These are phyloP conservation scores for Myocastor coypus DNA, from an alignment of 2,113 vertebrate species.

Conservation along the genomic window DNA sequence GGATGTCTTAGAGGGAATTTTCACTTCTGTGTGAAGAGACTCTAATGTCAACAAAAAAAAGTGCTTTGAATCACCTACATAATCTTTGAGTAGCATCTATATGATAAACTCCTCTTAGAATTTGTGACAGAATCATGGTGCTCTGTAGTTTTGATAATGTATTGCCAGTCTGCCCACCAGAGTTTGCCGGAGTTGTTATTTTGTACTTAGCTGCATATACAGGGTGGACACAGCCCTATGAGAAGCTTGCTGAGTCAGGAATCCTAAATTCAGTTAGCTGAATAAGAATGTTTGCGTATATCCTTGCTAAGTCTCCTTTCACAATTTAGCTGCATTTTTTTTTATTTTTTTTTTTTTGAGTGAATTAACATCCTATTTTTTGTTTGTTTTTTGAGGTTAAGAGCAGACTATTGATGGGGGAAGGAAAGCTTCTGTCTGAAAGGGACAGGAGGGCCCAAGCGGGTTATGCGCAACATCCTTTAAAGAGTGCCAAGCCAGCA, in stretches of 20 bases:
- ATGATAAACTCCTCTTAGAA: constrained; percentile 15
- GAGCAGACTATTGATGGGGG: too few relatives aligned
- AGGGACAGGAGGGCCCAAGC: too few relatives aligned
- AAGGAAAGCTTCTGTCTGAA: too few relatives aligned
- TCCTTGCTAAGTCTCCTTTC: not conserved
- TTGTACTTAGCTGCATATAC: not conserved
- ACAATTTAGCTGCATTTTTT: not conserved
- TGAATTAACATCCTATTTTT: not conserved
- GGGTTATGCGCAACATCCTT: not conserved
- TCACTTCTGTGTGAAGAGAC: not conserved
- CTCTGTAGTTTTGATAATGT: not conserved
- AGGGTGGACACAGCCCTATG: not conserved
- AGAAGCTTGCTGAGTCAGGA: not conserved
- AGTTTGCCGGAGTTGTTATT: constrained; percentile 8
- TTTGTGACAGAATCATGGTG: not conserved
- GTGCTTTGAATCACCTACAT: not conserved
- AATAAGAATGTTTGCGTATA: not conserved
- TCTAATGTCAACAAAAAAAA: not conserved
- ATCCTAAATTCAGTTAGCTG: not conserved
- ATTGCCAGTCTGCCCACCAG: not conserved
- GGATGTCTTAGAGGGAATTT: not conserved
- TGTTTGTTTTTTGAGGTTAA: too few relatives aligned
- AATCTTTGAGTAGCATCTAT: not conserved
- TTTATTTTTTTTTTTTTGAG: too few relatives aligned
- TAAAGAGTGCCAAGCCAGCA: too few relatives aligned